These are phyloP conservation scores for mouse (Mus musculus) DNA, from an alignment of 2,113 vertebrate species.

Conservation along the genomic window GRCm39 chr19:18930501-18931000, in stretches of 20 bases:
- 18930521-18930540: slow-evolving; percentile 44
- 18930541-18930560: slow-evolving; percentile 52
- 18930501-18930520: slow-evolving; percentile 42
- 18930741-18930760: neutral
- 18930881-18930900: neutral
- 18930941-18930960: neutral
- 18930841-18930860: neutral
- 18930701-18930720: neutral
- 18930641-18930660: neutral
- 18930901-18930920: neutral
- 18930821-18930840: neutral
- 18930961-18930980: neutral
- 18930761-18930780: neutral
- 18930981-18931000: neutral
- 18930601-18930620: slow-evolving; percentile 5
- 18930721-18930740: neutral
- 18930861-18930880: neutral
- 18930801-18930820: neutral
- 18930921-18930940: neutral
- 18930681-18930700: neutral
- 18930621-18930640: neutral
- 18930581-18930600: neutral
- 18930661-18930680: neutral
- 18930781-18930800: slow-evolving; percentile 1
- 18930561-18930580: neutral